These are phyloP conservation scores for Ephialtes manifestator DNA, from an alignment of 2,888 invertebrate genomes.

Conservation along the genomic window DNA sequence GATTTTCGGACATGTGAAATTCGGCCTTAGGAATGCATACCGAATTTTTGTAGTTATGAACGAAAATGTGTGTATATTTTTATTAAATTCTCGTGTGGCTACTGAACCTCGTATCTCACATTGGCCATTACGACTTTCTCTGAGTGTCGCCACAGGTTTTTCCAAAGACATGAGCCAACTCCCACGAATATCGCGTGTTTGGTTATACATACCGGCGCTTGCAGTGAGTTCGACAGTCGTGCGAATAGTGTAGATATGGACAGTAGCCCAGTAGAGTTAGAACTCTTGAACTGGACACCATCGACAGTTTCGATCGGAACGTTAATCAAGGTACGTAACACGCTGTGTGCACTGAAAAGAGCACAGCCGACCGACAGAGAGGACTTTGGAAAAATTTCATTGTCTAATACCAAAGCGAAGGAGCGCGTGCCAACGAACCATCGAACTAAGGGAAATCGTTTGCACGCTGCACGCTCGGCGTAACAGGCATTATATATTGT, in stretches of 20 bases:
- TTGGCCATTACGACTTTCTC: constrained; percentile 64
- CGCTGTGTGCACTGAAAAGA: constrained; percentile 16
- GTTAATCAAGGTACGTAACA: constrained; percentile 50
- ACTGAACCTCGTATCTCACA: constrained; percentile 56
- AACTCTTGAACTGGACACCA: constrained; percentile 28
- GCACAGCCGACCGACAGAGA: background rate
- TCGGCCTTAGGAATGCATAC: too few species aligned
- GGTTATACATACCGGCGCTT: background rate
- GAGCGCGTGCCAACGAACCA: constrained; percentile 56
- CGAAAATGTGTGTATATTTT: background rate
- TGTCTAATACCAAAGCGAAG: constrained; percentile 28
- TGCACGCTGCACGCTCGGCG: constrained; percentile 19
- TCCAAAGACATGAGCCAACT: constrained; percentile 57
- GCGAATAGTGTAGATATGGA: constrained; percentile 21
- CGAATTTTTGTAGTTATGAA: too few species aligned
- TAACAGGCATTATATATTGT: constrained; percentile 38
- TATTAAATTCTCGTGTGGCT: constrained; percentile 44
- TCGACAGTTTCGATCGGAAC: constrained; percentile 44
- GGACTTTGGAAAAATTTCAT: constrained; percentile 39
- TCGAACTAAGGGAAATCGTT: constrained; percentile 56
- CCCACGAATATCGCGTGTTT: constrained; percentile 62
- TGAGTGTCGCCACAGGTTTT: constrained; percentile 61
- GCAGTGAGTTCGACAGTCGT: constrained; percentile 32
- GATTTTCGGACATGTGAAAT: too few species aligned
- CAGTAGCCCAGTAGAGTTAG: constrained; percentile 13